These are phyloP conservation scores for Microtus pennsylvanicus DNA, from an alignment of 2,113 vertebrate species.

Conservation along the genomic window DNA sequence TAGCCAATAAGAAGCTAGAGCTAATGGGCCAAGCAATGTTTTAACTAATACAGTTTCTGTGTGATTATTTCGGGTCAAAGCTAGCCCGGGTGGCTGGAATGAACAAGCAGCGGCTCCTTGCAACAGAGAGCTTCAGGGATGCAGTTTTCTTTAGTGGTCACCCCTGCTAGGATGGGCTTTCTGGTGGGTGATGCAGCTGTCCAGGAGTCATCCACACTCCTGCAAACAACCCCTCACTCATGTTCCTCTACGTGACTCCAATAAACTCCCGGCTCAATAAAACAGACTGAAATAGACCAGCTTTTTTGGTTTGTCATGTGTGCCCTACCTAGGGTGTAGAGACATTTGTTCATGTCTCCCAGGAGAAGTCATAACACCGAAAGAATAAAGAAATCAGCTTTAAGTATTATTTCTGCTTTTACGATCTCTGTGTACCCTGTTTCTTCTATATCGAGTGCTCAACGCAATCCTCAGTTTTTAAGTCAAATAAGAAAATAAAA, in stretches of 20 bases:
- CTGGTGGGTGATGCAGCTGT: background rate
- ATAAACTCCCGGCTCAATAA: background rate
- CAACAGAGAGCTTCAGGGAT: background rate
- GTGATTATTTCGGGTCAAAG: no score
- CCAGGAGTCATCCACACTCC: background rate
- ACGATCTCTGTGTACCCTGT: constrained; percentile 23
- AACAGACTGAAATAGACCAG: background rate
- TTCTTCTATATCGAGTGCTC: constrained; percentile 29
- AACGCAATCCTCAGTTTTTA: constrained; percentile 55
- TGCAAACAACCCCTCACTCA: background rate
- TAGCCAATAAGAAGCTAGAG: no score
- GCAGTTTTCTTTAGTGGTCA: background rate
- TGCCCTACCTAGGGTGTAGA: background rate
- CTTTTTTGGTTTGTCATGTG: background rate
- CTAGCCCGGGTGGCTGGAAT: no score
- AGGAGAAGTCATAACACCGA: background rate
- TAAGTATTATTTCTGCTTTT: constrained; percentile 34
- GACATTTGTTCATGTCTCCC: background rate
- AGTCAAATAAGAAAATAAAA: constrained; percentile 54
- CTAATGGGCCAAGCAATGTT: no score
- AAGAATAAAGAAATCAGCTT: background rate
- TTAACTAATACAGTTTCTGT: no score
- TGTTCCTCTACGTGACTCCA: background rate
- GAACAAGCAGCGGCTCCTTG: no score
- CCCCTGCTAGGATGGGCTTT: background rate